These are phyloP conservation scores for Mythimna lalbum DNA, from an alignment of 2,888 invertebrate species.

Conservation along the genomic window DNA sequence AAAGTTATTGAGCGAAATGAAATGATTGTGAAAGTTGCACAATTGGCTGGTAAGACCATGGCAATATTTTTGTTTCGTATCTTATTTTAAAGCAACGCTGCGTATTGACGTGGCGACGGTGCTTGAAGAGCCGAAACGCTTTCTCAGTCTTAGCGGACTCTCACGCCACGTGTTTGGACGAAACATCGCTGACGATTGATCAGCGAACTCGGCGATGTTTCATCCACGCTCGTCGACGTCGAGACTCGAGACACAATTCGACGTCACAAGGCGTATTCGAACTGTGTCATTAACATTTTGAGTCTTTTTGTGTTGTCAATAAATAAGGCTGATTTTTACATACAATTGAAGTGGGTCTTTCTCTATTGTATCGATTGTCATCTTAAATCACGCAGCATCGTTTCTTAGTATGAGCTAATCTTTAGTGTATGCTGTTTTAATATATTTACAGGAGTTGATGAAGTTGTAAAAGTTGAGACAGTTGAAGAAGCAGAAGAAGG, in stretches of 20 bases:
- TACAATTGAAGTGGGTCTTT: not conserved
- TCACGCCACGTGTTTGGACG: not conserved
- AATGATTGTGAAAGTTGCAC: slow-evolving; percentile 81
- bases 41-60: slow-evolving; percentile 76
- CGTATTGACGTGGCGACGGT: not conserved
- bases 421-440: not conserved
- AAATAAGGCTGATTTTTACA: not conserved
- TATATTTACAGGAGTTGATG: slow-evolving; percentile 75
- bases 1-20: slow-evolving; percentile 83
- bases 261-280: not conserved
- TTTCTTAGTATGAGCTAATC: not conserved
- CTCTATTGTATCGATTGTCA: not conserved
- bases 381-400: not conserved
- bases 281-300: not conserved
- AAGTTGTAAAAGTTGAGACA: slow-evolving; percentile 73
- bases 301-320: not conserved
- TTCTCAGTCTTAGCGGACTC: not conserved
- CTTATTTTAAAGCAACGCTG: too few relatives aligned
- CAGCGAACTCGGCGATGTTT: too few relatives aligned
- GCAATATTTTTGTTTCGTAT: too few relatives aligned
- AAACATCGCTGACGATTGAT: not conserved
- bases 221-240: too few relatives aligned
- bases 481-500: slow-evolving; percentile 80
- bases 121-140: too few relatives aligned
- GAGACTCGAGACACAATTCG: not conserved